These are phyloP conservation scores for Lasioglossum baleicum DNA, from an alignment of 1,140 invertebrate genomes.

Conservation along the genomic window DNA sequence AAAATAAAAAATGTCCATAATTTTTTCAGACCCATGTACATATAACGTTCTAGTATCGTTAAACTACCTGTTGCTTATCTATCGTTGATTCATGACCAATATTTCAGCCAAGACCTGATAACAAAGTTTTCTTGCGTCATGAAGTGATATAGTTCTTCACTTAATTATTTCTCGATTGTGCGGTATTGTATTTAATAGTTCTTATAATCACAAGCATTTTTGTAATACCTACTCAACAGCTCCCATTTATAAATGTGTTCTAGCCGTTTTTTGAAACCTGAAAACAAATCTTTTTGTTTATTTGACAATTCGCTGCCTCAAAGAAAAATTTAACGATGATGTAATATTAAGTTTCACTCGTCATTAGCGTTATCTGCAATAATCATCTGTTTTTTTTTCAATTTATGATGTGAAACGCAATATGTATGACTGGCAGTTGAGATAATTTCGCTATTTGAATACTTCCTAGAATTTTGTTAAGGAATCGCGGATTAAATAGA, in stretches of 20 bases:
- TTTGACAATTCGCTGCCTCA: too few species aligned
- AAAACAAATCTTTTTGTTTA: too few species aligned
- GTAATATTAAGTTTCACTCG: not conserved
- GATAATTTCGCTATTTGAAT: not conserved
- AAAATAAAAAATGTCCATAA: too few species aligned
- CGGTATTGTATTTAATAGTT: too few species aligned
- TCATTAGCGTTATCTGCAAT: not conserved
- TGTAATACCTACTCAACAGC: too few species aligned
- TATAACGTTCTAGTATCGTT: not conserved
- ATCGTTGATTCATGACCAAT: not conserved
- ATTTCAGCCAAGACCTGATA: constrained; percentile 33
- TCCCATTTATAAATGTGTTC: too few species aligned
- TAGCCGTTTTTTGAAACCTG: too few species aligned
- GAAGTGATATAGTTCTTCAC: not conserved
- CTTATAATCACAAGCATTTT: too few species aligned
- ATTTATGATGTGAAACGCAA: not conserved
- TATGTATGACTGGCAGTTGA: not conserved
- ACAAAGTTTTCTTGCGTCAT: constrained; percentile 20
- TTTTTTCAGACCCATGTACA: too few species aligned
- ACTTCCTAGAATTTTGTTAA: too few species aligned
- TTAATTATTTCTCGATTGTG: not conserved
- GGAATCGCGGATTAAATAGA: not conserved
- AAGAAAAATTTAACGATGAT: too few species aligned
- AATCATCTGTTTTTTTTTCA: not conserved
- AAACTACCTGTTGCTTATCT: constrained; percentile 21